A percentile compares a stretch with the other conserved stretches of the same genome.
These are phyloP conservation scores for Cyphomyrmex costatus DNA, from an alignment of 1,140 invertebrate genomes.

Conservation along the genomic window DNA sequence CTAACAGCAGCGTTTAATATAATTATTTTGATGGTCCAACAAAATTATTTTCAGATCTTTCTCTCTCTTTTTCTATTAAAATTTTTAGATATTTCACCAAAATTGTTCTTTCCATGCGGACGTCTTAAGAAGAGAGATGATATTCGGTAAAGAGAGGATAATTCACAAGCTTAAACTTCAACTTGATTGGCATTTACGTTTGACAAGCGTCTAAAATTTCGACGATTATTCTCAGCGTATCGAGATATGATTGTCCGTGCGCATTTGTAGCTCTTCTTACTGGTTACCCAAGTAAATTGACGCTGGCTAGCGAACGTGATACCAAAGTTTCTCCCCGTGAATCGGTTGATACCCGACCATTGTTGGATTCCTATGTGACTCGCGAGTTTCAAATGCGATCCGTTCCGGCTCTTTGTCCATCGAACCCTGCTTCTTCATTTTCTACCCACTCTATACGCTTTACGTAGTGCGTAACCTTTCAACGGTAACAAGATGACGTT, in stretches of 20 bases:
- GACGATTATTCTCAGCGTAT: not conserved
- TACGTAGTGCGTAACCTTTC: slow-evolving; percentile 32
- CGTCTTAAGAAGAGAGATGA: no score
- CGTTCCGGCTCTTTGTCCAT: slow-evolving; percentile 68
- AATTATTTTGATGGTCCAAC: no score
- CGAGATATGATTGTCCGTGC: not conserved
- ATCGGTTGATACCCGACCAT: slow-evolving; percentile 80
- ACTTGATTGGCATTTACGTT: no score
- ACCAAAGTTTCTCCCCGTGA: slow-evolving; percentile 73
- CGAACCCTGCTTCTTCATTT: slow-evolving; percentile 60
- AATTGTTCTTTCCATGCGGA: no score
- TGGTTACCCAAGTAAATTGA: slow-evolving; percentile 73
- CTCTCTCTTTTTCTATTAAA: no score
- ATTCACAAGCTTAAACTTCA: no score
- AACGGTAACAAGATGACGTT: slow-evolving; percentile 48
- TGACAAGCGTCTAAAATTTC: not conserved
- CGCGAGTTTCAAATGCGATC: slow-evolving; percentile 85
- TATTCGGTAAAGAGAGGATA: no score
- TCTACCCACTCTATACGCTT: not conserved
- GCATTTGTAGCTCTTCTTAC: slow-evolving; percentile 64
- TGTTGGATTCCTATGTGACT: slow-evolving; percentile 74
- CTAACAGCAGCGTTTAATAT: no score
- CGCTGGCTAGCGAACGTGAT: slow-evolving; percentile 65
- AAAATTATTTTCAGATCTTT: no score
- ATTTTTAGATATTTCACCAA: no score